Evolutionary conservation across 2,888 invertebrate species (phyloP).

Genomic region (Schizaphis graminum): DNA sequence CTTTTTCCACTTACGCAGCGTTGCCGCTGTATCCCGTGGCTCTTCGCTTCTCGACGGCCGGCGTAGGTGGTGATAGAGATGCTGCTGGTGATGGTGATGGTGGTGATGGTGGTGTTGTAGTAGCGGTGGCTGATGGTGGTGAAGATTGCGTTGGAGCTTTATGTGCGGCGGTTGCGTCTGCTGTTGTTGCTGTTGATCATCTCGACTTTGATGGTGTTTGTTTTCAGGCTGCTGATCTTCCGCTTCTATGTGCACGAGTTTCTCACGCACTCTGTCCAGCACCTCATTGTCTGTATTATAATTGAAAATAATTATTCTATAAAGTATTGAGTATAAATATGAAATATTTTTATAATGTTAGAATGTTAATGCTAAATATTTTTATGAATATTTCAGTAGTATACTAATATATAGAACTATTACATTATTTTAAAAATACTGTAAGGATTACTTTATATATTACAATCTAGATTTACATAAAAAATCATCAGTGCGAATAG

Average conservation of each 20-base stretch:
- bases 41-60: slow-evolving; percentile 39
- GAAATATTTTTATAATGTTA: too few relatives aligned
- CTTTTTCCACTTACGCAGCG: slow-evolving; percentile 54
- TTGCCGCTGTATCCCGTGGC: neutral
- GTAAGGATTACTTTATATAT: neutral
- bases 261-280: slow-evolving; percentile 50
- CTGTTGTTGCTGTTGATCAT: neutral
- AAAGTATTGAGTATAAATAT: too few relatives aligned
- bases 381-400: neutral
- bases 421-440: neutral
- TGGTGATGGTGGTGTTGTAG: neutral
- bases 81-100: neutral
- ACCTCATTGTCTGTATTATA: slow-evolving; percentile 18
- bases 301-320: neutral
- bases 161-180: neutral
- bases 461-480: neutral
- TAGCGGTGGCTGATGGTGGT: neutral
- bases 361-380: too few relatives aligned
- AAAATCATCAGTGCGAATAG: neutral
- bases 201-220: neutral
- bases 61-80: neutral
- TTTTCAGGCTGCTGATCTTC: slow-evolving; percentile 25
- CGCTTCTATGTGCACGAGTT: slow-evolving; percentile 44
- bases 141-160: neutral
- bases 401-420: neutral